These are phyloP conservation scores for Hymenopus coronatus DNA, from an alignment of 2,888 invertebrate genomes.

Conservation along the genomic window DNA sequence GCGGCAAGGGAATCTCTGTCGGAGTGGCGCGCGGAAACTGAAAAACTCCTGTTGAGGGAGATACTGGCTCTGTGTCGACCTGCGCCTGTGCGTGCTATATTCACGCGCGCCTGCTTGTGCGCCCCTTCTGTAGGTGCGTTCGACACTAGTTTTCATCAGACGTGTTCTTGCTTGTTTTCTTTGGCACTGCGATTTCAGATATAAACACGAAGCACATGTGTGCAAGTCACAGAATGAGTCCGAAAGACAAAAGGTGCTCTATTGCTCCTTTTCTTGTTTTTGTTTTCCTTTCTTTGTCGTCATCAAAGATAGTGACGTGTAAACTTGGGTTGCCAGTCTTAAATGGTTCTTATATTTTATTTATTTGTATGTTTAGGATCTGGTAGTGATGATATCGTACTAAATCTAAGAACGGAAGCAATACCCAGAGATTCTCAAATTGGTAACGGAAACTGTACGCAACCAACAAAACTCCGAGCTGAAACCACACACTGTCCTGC, in stretches of 20 bases:
- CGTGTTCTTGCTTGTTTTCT: background rate
- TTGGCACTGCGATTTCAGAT: background rate
- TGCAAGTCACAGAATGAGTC: too few species aligned
- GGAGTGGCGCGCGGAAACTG: slow-evolving; percentile 10
- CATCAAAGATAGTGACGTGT: too few species aligned
- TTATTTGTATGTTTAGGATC: too few species aligned
- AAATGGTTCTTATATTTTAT: too few species aligned
- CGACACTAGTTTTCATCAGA: background rate
- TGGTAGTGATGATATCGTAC: too few species aligned
- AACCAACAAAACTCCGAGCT: too few species aligned
- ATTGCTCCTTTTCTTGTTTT: background rate
- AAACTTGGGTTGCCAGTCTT: too few species aligned
- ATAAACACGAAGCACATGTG: background rate
- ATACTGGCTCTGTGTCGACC: background rate
- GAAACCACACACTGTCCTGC: too few species aligned
- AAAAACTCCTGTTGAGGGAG: slow-evolving; percentile 11
- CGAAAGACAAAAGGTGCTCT: background rate
- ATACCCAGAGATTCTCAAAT: too few species aligned
- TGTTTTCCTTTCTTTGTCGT: rapidly evolving
- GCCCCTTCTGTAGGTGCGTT: background rate
- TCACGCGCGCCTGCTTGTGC: too few species aligned
- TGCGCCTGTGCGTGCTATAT: background rate
- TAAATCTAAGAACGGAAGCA: too few species aligned
- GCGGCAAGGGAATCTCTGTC: background rate
- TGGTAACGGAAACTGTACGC: too few species aligned